These are phyloP conservation scores for Haliclona indistincta DNA, from an alignment of 37 sponge, comb jelly and placozoan genomes.

Conservation along the genomic window DNA sequence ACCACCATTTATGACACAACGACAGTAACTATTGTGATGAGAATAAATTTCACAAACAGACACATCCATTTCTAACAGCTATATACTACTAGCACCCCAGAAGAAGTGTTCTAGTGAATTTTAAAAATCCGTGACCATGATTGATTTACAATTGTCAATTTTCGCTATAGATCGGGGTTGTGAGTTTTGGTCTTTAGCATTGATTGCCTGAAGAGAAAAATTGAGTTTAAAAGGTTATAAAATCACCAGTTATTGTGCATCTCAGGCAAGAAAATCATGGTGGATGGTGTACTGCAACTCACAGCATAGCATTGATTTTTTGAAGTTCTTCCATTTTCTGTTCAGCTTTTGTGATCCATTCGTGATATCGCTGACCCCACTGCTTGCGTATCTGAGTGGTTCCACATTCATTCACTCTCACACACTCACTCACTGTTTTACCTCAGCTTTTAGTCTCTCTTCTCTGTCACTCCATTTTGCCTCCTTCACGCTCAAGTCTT, in stretches of 20 bases:
- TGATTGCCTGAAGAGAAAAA: conserved; percentile 8
- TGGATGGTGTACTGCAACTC: background rate
- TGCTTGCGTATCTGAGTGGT: conserved; percentile 45
- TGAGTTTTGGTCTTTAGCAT: conserved; percentile 28
- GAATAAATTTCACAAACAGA: too few relatives aligned
- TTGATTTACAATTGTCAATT: too few relatives aligned
- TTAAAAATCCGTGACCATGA: too few relatives aligned
- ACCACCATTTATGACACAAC: too few relatives aligned
- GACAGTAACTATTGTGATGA: too few relatives aligned
- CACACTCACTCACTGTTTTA: background rate
- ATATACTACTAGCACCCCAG: too few relatives aligned
- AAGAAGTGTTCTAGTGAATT: too few relatives aligned
- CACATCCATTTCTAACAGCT: too few relatives aligned
- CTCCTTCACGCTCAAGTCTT: conserved; percentile 60
- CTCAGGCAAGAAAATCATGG: background rate
- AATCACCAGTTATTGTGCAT: background rate
- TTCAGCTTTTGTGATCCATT: conserved; percentile 82
- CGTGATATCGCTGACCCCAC: conserved; percentile 80
- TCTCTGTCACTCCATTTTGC: conserved; percentile 65
- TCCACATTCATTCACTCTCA: background rate
- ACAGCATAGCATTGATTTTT: conserved; percentile 58
- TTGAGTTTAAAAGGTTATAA: background rate
- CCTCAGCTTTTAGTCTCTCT: conserved; percentile 42
- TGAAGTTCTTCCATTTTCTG: conserved; percentile 82
- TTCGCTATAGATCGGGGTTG: conserved; percentile 8